A percentile compares a stretch with the other conserved stretches of the same genome.
phyloP scores from a whole-genome alignment of 2,113 vertebrate species.

The Percopsis transmontana region DNA sequence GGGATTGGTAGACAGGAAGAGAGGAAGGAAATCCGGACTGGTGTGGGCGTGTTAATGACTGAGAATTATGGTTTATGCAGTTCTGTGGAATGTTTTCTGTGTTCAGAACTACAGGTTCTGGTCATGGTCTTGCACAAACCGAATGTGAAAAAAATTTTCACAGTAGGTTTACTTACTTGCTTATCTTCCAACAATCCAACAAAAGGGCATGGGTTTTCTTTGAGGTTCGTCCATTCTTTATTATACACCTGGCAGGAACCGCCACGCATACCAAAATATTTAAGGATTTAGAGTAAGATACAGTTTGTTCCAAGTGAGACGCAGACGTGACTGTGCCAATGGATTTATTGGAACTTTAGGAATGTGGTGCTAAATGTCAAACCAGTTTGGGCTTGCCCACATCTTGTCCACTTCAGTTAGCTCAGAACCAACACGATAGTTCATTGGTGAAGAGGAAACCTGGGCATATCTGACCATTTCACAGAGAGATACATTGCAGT shows the following conservation, averaged over 20 bases:
- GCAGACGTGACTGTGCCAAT: constrained; percentile 27
- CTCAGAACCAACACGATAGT: constrained; percentile 7
- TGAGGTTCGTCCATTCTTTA: constrained; percentile 16
- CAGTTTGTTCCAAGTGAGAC: constrained; percentile 23
- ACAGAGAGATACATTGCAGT: neutral
- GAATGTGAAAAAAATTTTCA: neutral
- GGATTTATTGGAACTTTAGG: constrained; percentile 44
- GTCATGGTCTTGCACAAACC: constrained; percentile 19
- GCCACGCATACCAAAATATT: constrained; percentile 32
- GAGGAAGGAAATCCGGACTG: neutral
- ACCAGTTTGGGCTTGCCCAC: constrained; percentile 33
- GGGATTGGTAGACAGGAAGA: neutral
- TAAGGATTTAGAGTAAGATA: constrained; percentile 11
- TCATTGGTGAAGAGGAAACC: constrained; percentile 6
- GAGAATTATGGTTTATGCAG: neutral
- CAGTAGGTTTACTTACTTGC: neutral
- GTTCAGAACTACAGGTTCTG: constrained; percentile 12
- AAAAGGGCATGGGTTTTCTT: constrained; percentile 2
- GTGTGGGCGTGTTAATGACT: neutral
- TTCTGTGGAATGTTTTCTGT: neutral
- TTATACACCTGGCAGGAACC: constrained; percentile 29
- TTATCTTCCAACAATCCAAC: constrained; percentile 24
- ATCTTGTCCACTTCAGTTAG: constrained; percentile 36
- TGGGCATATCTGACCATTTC: neutral
- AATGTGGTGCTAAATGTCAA: constrained; percentile 60